Evolutionary conservation across 2,113 vertebrate genomes (phyloP).

Genomic region (Etheostoma spectabile): DNA sequence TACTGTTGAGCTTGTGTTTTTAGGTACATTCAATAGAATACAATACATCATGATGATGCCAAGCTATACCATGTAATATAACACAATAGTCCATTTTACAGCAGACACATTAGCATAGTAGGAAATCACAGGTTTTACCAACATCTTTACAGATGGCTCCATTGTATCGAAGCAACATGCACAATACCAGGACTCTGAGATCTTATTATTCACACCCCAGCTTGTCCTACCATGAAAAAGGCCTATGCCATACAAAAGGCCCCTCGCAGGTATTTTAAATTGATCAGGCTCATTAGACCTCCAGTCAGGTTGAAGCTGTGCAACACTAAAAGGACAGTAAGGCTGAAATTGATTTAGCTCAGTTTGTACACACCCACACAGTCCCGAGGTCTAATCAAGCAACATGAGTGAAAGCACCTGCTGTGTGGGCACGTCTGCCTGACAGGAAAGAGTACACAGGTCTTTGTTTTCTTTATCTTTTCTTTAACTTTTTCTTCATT

Average conservation of each 20-base stretch:
- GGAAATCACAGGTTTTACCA: neutral
- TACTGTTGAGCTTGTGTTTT: neutral
- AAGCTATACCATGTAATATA: neutral
- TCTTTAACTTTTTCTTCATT: too few species aligned
- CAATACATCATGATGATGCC: neutral
- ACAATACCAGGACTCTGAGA: neutral
- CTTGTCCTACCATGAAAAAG: neutral
- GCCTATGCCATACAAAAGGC: neutral
- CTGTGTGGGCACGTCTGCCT: neutral
- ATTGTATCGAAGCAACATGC: neutral
- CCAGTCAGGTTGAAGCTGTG: neutral
- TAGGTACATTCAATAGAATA: neutral
- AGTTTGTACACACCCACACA: neutral
- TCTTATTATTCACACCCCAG: neutral
- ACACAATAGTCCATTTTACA: neutral
- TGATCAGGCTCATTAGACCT: neutral
- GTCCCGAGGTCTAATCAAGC: neutral
- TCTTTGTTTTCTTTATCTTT: neutral
- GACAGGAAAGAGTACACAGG: neutral
- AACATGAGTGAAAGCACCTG: conserved; percentile 5
- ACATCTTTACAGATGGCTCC: neutral
- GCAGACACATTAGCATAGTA: neutral
- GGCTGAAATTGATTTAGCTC: neutral
- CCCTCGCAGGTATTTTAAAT: neutral
- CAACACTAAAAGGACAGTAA: neutral